phyloP scores from a whole-genome alignment of 2,113 vertebrate genomes.

The Gopherus evgoodei region DNA sequence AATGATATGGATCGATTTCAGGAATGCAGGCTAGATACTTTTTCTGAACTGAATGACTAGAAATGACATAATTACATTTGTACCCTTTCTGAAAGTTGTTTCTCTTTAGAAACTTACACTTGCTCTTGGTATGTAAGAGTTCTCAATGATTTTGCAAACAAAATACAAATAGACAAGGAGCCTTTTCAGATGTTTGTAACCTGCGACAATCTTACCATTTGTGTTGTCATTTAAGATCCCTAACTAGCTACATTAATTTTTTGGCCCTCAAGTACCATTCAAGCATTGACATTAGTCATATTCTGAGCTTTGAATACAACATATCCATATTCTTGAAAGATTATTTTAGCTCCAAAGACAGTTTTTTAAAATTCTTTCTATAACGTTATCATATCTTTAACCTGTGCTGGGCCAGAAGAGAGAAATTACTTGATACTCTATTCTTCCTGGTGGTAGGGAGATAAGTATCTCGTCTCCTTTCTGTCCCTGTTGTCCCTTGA shows the following conservation, averaged over 20 bases:
- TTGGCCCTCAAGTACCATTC: neutral
- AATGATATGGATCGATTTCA: neutral
- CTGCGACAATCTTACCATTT: neutral
- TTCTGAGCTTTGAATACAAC: neutral
- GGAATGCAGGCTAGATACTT: neutral
- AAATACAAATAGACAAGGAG: neutral
- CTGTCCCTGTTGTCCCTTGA: neutral
- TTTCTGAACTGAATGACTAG: neutral
- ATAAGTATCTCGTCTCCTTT: neutral
- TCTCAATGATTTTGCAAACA: neutral
- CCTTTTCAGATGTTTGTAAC: neutral
- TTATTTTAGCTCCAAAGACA: neutral
- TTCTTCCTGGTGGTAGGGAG: neutral
- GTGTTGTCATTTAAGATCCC: neutral
- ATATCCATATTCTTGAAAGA: neutral
- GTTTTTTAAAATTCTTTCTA: neutral
- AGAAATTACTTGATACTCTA: neutral
- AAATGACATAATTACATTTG: neutral
- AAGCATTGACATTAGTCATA: neutral
- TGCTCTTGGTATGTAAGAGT: neutral
- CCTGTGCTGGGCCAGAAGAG: neutral
- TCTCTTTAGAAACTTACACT: neutral
- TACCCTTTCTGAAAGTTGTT: neutral
- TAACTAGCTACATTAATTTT: neutral
- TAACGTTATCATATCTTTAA: neutral